Evolutionary conservation across 1,140 invertebrate genomes (phyloP).

Genomic region (Metaphire vulgaris): DNA sequence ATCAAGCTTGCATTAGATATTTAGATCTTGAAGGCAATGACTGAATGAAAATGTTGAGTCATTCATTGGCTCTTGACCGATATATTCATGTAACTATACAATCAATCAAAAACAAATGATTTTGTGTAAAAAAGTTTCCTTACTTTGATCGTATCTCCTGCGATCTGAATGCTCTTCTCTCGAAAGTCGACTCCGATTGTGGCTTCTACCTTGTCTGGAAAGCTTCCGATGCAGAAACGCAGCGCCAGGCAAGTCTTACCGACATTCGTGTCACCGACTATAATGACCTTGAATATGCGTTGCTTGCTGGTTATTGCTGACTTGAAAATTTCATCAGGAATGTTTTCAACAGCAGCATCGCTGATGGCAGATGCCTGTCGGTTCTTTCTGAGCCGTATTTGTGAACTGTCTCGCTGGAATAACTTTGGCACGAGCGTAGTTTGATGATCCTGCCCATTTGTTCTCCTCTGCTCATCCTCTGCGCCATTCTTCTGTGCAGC

Average conservation of each 20-base stretch:
- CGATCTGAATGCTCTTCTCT: slow-evolving; percentile 64
- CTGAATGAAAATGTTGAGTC: neutral
- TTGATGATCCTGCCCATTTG: too few relatives aligned
- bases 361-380: too few relatives aligned
- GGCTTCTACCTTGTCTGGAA: slow-evolving; percentile 68
- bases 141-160: slow-evolving; percentile 66
- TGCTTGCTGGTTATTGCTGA: slow-evolving; percentile 6
- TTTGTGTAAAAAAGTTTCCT: slow-evolving; percentile 53
- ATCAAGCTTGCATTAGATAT: neutral
- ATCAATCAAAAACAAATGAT: neutral
- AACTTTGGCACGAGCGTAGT: too few relatives aligned
- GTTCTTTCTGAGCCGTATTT: too few relatives aligned
- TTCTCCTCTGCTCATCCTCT: too few relatives aligned
- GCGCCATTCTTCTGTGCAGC: too few relatives aligned
- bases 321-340: too few relatives aligned
- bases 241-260: slow-evolving; percentile 79
- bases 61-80: neutral
- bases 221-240: slow-evolving; percentile 70
- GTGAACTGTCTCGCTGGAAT: too few relatives aligned
- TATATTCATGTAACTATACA: neutral
- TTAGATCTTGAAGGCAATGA: neutral
- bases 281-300: slow-evolving; percentile 69
- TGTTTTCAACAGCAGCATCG: too few relatives aligned
- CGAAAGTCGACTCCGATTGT: slow-evolving; percentile 79
- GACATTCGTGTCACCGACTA: slow-evolving; percentile 74